Evolutionary conservation across 2,113 vertebrate species (phyloP).

Genomic region (human): GRCh38 chrX:6475501-6476000

Average conservation of each 20-base stretch:
- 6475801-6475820: not conserved
- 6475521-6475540: not conserved
- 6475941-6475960: not conserved
- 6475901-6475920: not conserved
- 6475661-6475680: not conserved
- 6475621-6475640: slow-evolving; percentile 55
- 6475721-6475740: not conserved
- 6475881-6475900: not conserved
- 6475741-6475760: not conserved
- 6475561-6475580: not conserved
- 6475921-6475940: not conserved
- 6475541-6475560: not conserved
- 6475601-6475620: slow-evolving; percentile 50
- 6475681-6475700: not conserved
- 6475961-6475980: not conserved
- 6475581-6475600: not conserved
- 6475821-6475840: not conserved
- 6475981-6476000: not conserved
- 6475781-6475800: not conserved
- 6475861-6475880: not conserved
- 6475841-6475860: not conserved
- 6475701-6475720: too few species aligned
- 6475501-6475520: not conserved
- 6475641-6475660: not conserved
- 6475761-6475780: not conserved